Percentiles rank a stretch among this genome's conserved stretches.
Evolutionary conservation across 1,140 invertebrate genomes (phyloP).

Genomic region (Schlechtendalia chinensis): DNA sequence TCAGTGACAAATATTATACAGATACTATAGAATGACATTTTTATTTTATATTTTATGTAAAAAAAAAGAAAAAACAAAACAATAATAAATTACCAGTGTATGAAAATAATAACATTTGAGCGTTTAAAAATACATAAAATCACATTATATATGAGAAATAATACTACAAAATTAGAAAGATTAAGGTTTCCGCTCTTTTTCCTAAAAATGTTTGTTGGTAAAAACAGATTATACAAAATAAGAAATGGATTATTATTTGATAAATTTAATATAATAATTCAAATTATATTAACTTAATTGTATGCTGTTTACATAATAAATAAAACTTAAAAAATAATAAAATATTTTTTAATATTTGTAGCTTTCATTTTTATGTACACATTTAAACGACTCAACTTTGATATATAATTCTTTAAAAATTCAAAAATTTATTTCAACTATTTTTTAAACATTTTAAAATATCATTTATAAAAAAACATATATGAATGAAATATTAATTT

Average conservation of each 20-base stretch:
- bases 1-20: too few relatives aligned
- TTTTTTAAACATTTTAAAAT: too few relatives aligned
- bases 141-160: conserved; percentile 29
- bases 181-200: conserved; percentile 11
- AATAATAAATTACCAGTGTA: conserved; percentile 32
- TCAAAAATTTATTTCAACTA: too few relatives aligned
- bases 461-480: too few relatives aligned
- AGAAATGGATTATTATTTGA: neutral
- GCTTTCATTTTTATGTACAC: too few relatives aligned
- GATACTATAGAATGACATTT: neutral
- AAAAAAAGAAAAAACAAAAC: conserved; percentile 40
- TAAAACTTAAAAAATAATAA: too few relatives aligned
- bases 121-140: conserved; percentile 31
- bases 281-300: neutral
- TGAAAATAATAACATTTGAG: conserved; percentile 43
- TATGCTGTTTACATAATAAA: too few relatives aligned
- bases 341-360: neutral
- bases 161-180: conserved; percentile 19
- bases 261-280: neutral
- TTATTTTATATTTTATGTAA: conserved; percentile 31
- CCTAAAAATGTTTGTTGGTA: too few relatives aligned
- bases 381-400: too few relatives aligned
- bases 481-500: too few relatives aligned
- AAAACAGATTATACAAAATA: neutral
- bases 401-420: too few relatives aligned